Base-by-base conservation (phyloP, 2,888 invertebrate genomes). In the Bedellia somnulentella region DNA sequence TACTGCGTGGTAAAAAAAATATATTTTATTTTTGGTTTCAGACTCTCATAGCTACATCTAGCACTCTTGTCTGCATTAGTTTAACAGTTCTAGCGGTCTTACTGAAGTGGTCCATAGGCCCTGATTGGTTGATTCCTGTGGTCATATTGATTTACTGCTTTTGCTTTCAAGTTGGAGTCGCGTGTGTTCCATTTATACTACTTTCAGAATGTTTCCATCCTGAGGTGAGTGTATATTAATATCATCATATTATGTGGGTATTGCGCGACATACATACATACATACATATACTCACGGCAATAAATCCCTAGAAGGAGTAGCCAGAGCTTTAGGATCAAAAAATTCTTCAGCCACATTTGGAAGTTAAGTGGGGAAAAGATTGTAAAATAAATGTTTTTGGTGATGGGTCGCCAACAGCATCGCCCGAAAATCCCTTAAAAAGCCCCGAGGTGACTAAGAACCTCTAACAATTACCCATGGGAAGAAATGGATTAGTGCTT, bases 51-150 rank as follows among this genome's bases (percentile, higher is more conserved):
- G 44, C 57, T 0, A 34, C 36, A 0, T 44, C 52, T 2, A 42
- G 46, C 28, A 6, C 35, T 2, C 4, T 40, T 13, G 37, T 49
- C 1, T 36, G 47, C 1, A 4, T 37, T 1, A 46, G 47, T 17
- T 38, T 57, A 36, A 37, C 37, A 5, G 22, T 45, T 3, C 35
- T 60, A 3, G 50, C 47, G 1, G 38, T 39, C 1, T 36, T 47
- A 29, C 35, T 61, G 22, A 46, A 45, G 2, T 52, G 52, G 54
- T 29, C 42, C 1, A 45, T 46, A 44, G 47, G 45, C 2, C 50
- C 57, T 0, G 38, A 42, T 2, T 62, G 60, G 58, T 32, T 56
- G 8, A 47, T 59, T 4, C 49, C 63, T 0, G n/a, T 47, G 3
- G 35, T 49, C 6, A 41, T 68, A 17, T 38, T 58, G 3, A 2